Evolutionary conservation across 2,888 invertebrate genomes (phyloP).

Genomic region (Cataglyphis cursor): DNA sequence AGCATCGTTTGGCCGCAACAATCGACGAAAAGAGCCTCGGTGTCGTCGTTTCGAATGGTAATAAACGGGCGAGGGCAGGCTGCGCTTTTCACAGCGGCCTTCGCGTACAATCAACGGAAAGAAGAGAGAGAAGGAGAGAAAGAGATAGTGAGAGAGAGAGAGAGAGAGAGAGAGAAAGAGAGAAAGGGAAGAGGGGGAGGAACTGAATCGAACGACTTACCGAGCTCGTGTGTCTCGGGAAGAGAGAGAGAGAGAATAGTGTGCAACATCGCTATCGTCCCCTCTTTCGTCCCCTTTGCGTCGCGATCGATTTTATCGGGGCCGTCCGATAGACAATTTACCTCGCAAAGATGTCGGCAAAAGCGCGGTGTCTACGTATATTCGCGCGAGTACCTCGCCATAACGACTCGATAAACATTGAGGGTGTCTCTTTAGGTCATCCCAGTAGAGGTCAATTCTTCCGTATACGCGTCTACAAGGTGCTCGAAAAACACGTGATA

Average conservation of each 20-base stretch:
- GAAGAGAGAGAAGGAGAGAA: neutral
- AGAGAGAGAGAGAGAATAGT: conserved; percentile 30
- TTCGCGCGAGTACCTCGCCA: conserved; percentile 1
- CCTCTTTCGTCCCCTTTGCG: conserved; percentile 27
- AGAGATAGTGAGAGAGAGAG: too few species aligned
- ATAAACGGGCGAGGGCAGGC: conserved; percentile 64
- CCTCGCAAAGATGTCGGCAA: conserved; percentile 54
- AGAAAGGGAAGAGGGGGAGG: neutral
- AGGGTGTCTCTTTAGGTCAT: conserved; percentile 45
- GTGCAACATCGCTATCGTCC: conserved; percentile 12
- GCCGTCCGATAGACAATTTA: conserved; percentile 56
- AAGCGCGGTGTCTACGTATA: conserved; percentile 27
- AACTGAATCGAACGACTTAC: conserved; percentile 62
- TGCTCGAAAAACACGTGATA: neutral
- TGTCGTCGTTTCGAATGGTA: conserved; percentile 62
- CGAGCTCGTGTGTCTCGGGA: conserved; percentile 58
- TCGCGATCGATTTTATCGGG: conserved; percentile 63
- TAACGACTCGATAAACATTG: conserved; percentile 56
- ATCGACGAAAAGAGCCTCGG: conserved; percentile 63
- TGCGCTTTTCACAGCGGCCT: conserved; percentile 57
- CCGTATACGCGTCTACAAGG: neutral
- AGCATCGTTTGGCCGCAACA: conserved; percentile 54
- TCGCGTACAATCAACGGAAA: conserved; percentile 57
- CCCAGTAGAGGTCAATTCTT: conserved; percentile 34
- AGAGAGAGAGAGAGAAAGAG: neutral